Evolutionary conservation across 2,797 vertebrate genomes (phyloP), one percentile per base, ranked within the genome.

Genomic region (Adrianichthys oophorus): DNA sequence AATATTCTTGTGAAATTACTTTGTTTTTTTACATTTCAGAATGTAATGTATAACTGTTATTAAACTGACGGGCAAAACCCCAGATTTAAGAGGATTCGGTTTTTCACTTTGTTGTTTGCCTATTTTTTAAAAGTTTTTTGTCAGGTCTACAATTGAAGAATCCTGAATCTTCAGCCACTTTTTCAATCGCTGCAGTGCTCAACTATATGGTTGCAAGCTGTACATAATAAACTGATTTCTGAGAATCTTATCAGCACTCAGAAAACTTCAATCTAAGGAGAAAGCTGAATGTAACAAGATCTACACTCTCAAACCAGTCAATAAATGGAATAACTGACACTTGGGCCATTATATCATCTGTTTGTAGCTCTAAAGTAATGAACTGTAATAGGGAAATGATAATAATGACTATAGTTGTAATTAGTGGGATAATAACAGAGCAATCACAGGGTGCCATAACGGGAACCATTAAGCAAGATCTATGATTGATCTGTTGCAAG

Each of bases 331-430:
- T 74, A 82, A 80, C 68, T 74, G 79, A 74, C 71, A 79, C 75
- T 80, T 74, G 72, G 74, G 61, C 70, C 75, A 85, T 87, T 75
- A 79, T 40, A 63, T 54, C 53, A 61, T 56, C 59, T 59, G 77
- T 79, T 88, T 85, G 76, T 62, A 52, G 71, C 79, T 76, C 66
- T 66, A 61, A 65, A 83, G 84, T 88, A 90, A 88, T 91, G 85
- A 86, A 82, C 81, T 84, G 80, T 84, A 87, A 87, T 88, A 72
- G 76, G 78, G 81, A 85, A 90, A 87, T 82, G 80, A 90, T 87
- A 88, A 88, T 87, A 85, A 90, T 86, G 82, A 85, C 85, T 72
- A 70, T 86, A 83, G 82, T 80, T 76, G 70, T 85, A 82, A 90
- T 87, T 81, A 83, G 84, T 61, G 82, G 68, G 72, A 82, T 87